phyloP scores from a whole-genome alignment of 2,888 invertebrate genomes.

The Eristalinus aeneus region DNA sequence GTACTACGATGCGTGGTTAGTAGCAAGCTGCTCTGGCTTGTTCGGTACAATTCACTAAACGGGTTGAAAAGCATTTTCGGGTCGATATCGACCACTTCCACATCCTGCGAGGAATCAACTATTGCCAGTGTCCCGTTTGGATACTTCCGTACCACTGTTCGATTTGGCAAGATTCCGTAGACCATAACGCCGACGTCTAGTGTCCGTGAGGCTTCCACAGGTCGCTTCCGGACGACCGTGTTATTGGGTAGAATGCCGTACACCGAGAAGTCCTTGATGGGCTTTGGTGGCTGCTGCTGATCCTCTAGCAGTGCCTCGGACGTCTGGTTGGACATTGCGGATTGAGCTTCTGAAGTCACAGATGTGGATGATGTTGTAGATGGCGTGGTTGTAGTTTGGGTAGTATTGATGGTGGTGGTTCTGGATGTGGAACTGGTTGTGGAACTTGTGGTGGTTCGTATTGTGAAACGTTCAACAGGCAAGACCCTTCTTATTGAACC shows the following conservation, averaged over 20 bases:
- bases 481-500: constrained; percentile 20
- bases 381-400: constrained; percentile 22
- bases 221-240: constrained; percentile 89
- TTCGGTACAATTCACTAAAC: constrained; percentile 76
- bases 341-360: constrained; percentile 25
- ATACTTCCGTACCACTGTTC: constrained; percentile 90
- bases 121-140: constrained; percentile 90
- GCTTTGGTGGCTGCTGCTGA: constrained; percentile 46
- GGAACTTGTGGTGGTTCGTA: constrained; percentile 48
- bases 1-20: constrained; percentile 68
- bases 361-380: constrained; percentile 35
- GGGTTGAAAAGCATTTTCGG: constrained; percentile 84
- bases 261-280: constrained; percentile 84
- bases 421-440: constrained; percentile 61
- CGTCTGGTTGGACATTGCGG: constrained; percentile 34
- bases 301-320: constrained; percentile 7
- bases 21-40: constrained; percentile 69
- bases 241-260: constrained; percentile 90
- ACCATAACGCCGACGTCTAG: constrained; percentile 83
- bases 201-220: constrained; percentile 80
- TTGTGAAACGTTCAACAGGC: constrained; percentile 6
- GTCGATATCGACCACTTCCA: constrained; percentile 83
- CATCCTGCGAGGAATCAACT: constrained; percentile 80
- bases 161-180: constrained; percentile 89
- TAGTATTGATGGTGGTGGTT: constrained; percentile 45